Evolutionary conservation across 2,888 invertebrate species (phyloP), one percentile per base, ranked within the genome.

Genomic region (Schizaphis graminum): DNA sequence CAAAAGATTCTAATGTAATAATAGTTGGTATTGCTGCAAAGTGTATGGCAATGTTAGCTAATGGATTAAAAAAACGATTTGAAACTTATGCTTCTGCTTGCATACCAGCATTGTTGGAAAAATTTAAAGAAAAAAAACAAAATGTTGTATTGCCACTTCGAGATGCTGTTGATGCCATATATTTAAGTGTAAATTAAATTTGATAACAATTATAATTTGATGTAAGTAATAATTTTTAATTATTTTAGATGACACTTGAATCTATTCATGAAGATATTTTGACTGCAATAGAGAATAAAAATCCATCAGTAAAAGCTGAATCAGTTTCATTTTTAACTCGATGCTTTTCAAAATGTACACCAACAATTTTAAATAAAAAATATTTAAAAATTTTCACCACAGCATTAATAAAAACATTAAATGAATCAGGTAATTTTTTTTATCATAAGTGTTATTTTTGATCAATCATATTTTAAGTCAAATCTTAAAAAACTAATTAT

Each of bases 51-150:
- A 97, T 97, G 95, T 96, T 99, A 85, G 99, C 99, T 0, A 96
- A 96, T 93, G 99, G 99, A 0, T 96, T 99, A 61, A 98, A 99
- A 94, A 98, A 98, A 96, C 97, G 98, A 94, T 99, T 99, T 96
- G 97, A 97, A 24, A 97, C 97, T 0, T 99, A 99, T 96, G 98
- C 99, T 0, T 96, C 97, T 49, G 97, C 97, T 0, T 98, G 98
- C 95, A 96, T 98, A 1, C 97, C 98, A 21, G 96, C 98, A 0
- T 96, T 99, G 91, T 96, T 99, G 67, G 99, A 99, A 95, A 99
- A 99, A 96, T 99, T 99, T 95, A 99, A 99, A 95, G 99, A 99
- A 96, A 99, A 99, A 96, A 99, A 99, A 95, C 96, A 97, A 4
- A 98, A 97, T 95, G 99, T 99, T 1, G 98, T 99, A 0, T 96